Percentiles rank a stretch among this genome's conserved stretches.
phyloP scores from a whole-genome alignment of 2,113 vertebrate species.

The Proterorhinus semilunaris region DNA sequence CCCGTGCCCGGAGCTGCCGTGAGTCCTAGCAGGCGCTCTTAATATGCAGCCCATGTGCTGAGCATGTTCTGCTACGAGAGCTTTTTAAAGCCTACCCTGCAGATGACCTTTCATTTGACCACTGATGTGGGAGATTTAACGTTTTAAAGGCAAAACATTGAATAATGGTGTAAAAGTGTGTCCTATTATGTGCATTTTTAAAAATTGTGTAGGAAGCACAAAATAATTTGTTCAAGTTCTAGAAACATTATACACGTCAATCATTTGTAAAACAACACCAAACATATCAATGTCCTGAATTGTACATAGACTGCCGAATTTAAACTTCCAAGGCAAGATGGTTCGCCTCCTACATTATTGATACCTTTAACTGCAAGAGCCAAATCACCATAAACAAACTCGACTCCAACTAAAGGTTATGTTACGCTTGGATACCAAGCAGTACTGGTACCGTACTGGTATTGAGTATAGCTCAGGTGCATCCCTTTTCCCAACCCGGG shows the following conservation, averaged over 20 bases:
- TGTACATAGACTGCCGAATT: no score
- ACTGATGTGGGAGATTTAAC: not conserved
- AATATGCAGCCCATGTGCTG: not conserved
- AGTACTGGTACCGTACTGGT: no score
- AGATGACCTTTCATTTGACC: not conserved
- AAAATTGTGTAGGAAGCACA: not conserved
- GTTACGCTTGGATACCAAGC: no score
- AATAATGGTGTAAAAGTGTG: not conserved
- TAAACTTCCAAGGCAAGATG: no score
- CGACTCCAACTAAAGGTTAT: no score
- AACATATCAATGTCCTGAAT: no score
- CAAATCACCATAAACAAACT: no score
- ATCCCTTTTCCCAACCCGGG: no score
- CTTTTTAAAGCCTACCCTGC: not conserved
- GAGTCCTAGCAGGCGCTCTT: not conserved
- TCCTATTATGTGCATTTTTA: slow-evolving; percentile 6
- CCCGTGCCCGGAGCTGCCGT: not conserved
- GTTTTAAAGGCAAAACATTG: not conserved
- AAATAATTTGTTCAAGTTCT: not conserved
- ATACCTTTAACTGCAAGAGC: no score
- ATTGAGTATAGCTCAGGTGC: no score
- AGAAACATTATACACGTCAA: not conserved
- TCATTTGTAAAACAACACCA: not conserved
- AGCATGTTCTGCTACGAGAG: not conserved
- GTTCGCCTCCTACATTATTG: no score